Percentiles rank a stretch among this genome's conserved stretches.
phyloP scores from a whole-genome alignment of 2,888 invertebrate species.

The Philopedon plagiatum region DNA sequence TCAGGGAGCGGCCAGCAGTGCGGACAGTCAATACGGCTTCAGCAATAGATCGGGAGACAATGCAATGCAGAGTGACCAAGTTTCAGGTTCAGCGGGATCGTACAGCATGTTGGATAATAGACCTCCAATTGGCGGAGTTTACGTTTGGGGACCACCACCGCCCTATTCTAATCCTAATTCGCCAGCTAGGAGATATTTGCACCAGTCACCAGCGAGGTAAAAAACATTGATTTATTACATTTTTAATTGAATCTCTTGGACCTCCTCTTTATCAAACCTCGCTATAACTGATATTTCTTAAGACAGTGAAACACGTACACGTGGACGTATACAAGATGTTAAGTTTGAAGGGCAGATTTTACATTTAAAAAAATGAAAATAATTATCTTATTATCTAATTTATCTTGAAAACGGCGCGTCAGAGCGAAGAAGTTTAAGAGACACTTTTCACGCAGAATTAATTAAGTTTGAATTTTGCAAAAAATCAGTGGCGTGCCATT shows the following conservation, averaged over 20 bases:
- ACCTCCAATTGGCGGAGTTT: conserved; percentile 69
- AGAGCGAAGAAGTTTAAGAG: too few species aligned
- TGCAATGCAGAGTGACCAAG: conserved; percentile 61
- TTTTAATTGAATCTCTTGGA: background rate
- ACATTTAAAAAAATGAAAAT: too few species aligned
- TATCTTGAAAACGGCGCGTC: too few species aligned
- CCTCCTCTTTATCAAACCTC: background rate
- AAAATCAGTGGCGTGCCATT: too few species aligned
- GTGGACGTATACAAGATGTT: too few species aligned
- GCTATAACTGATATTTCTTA: too few species aligned
- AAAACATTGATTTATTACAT: background rate
- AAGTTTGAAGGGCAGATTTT: too few species aligned
- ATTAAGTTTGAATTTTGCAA: too few species aligned
- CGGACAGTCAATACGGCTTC: conserved; percentile 88
- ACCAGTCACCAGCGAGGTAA: conserved; percentile 66
- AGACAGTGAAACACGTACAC: too few species aligned
- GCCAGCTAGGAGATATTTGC: conserved; percentile 72
- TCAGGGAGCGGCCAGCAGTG: conserved; percentile 79
- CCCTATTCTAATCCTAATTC: conserved; percentile 89
- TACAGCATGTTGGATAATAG: conserved; percentile 74
- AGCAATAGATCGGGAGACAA: conserved; percentile 70
- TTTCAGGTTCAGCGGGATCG: conserved; percentile 67
- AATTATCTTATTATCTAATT: too few species aligned
- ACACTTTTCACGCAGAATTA: too few species aligned
- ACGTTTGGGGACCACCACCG: conserved; percentile 91